Evolutionary conservation across 2,797 vertebrate species (phyloP), one percentile per base, ranked within the genome.

Genomic region (Danio albolineatus): DNA sequence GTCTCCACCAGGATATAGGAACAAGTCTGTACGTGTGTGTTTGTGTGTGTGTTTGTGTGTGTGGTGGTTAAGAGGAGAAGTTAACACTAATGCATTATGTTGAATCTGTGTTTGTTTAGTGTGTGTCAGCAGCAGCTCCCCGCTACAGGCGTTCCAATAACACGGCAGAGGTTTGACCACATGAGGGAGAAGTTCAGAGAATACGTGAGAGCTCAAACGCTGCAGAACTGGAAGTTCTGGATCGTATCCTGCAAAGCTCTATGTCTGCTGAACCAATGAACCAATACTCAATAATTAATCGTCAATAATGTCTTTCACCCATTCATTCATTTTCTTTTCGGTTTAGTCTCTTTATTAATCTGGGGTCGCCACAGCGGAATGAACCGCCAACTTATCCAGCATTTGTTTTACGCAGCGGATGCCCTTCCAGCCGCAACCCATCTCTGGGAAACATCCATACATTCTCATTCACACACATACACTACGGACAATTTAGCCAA

Each of bases 171-270:
- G 77, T 98, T 98, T 0, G 95, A 98, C 90, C 95, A 95, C 90
- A 98, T 99, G 97, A 95, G 96, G 72, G 93, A 96, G 86, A 96
- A 95, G 94, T 99, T 99, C 36, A 90, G 96, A 0, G 95, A 96
- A 81, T 99, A 99, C 0, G 95, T 99, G 65, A 92, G 92, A 38
- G 90, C 90, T 1, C 96, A 97, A 85, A 99, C 97, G 0, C 89
- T 98, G 87, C 96, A 96, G 81, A 98, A 99, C 92, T 99, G 98
- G 98, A 99, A 98, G 90, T 99, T 99, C 92, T 99, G 98, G 98
- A 96, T 99, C 0, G 98, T 99, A 99, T 99, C 98, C 95, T 96
- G 28, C 4, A 49, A 44, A 69, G 28, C 44, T 38, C 8, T 39
- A n/a, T 19, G 54, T 51, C 7, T 78, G n/a, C 71, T 41, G 38